A percentile compares a stretch with the other conserved stretches of the same genome.
Conservation (phyloP, 2,888 invertebrate genomes). For the Tuta absoluta region DNA sequence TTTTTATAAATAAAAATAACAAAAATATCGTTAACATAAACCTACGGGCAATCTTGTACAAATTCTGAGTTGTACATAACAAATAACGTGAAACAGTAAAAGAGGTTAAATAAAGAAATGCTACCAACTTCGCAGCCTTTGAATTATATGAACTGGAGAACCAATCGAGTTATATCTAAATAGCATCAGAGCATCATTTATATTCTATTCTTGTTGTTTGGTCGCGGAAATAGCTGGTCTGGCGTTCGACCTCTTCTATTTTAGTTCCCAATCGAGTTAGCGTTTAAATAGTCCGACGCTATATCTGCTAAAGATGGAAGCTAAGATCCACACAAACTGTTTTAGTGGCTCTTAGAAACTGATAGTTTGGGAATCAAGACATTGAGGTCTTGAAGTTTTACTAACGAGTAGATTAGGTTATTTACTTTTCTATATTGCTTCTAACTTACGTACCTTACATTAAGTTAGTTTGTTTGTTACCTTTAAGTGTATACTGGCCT, state of each 20-base stretch:
- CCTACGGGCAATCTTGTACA: no score
- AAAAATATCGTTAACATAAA: no score
- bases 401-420: background rate
- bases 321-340: background rate
- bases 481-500: no score
- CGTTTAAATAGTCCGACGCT: background rate
- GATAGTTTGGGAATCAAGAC: background rate
- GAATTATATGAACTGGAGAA: background rate
- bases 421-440: background rate
- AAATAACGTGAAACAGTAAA: background rate
- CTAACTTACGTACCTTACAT: no score
- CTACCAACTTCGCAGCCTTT: background rate
- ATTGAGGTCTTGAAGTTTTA: background rate
- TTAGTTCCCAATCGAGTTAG: conserved; percentile 8
- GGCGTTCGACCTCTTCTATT: conserved; percentile 5
- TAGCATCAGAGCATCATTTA: conserved; percentile 8
- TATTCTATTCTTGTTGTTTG: conserved; percentile 5
- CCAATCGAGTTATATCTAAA: conserved; percentile 5
- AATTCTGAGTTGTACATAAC: no score
- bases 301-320: background rate
- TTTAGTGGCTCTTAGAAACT: conserved; percentile 2
- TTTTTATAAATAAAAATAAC: no score
- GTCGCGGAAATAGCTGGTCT: conserved; percentile 2
- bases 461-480: no score
- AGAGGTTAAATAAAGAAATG: background rate